Base-by-base conservation (phyloP, 2,888 invertebrate species). In the Syrphus vitripennis region DNA sequence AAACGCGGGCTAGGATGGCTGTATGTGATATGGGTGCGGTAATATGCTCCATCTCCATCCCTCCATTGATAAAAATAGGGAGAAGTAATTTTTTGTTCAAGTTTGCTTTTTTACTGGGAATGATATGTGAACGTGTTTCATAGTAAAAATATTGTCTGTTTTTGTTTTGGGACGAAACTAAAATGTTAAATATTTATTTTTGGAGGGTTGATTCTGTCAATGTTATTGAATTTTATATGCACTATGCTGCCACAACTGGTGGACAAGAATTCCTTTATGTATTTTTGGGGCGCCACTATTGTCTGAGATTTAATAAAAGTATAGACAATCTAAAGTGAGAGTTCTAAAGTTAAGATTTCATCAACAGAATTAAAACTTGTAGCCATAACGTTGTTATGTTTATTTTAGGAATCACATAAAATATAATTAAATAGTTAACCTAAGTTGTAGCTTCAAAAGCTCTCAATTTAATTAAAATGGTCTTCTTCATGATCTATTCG, bases 151-250 rank as follows among this genome's bases (percentile, higher is more conserved):
- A 14, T 76, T 34, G 24, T 50, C 14, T 50, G 6, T 50, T 65
- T 74, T 79, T n/a, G n/a, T 57, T 48, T 63, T 61, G 65, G 34
- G 48, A 61, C 40, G n/a, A n/a, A 59, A 53, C 19, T 19, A 42
- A 59, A 70, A 55, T 40, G 21, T 59, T 14, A 59, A 69, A 75
- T 81, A 67, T 82, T 77, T 77, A 53, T 67, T 34, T 71, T 65
- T 59, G n/a, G 48, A 50, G 65, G 61, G 53, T 61, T 45, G 55
- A 40, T 67, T 72, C 65, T 77, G 42, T 82, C 37, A 70, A 21
- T 57, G 57, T 71, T 76, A 76, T 65, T 76, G 57, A 82, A 82
- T 82, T 50, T n/a, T n/a, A n/a, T n/a, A n/a, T n/a, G n/a, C n/a
- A n/a, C n/a, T 61, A 29, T 69, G 40, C 53, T 19, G 67, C 16